Evolutionary conservation across 2,797 vertebrate genomes (phyloP), one percentile per base, ranked within the genome.

Genomic region (Oophaga sylvatica): DNA sequence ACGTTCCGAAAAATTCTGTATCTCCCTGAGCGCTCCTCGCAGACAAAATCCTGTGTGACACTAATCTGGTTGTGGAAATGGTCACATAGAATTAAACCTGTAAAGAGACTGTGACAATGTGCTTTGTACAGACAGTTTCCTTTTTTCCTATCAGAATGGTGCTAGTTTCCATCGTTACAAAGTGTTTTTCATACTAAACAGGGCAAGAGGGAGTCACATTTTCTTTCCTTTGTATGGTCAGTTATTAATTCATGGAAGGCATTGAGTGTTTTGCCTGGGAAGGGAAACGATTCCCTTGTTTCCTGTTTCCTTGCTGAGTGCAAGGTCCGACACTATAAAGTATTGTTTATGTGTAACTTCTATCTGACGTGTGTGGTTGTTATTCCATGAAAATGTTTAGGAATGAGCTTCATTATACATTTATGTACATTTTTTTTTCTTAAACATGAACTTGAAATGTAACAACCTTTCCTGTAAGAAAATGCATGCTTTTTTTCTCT

Each of bases 231-330:
- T 85, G 80, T 87, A 45, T 71, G 63, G 60, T 35, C 56, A 35
- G 20, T 26, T 87, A 70, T 83, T 78, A 78, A 82, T 87, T 83
- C 73, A 78, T 68, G 60, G 86, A 87, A 87, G 80, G 45, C 86
- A 70, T 56, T 73, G 73, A 48, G 70, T 78, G 63, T 67, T 81
- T 63, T 65, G 80, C 71, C 59, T 83, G 71, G 63, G 86, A 87
- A 87, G 80, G 86, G 86, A 87, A 87, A 87, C 78, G 71, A 83
- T 83, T 78, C 81, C 26, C 31, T 83, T 22, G 80, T 65, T 87
- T 83, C 86, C 80, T 83, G 80, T 83, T 87, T 87, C 73, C 85
- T 45, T 83, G 71, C 81, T 48, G 53, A 78, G 48, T 78, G 81
- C 75, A 45, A 70, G 29, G 56, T 59, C 35, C 63, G 41, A 26